phyloP scores from a whole-genome alignment of 2,888 invertebrate genomes.

The Pollenia griseotomentosa region DNA sequence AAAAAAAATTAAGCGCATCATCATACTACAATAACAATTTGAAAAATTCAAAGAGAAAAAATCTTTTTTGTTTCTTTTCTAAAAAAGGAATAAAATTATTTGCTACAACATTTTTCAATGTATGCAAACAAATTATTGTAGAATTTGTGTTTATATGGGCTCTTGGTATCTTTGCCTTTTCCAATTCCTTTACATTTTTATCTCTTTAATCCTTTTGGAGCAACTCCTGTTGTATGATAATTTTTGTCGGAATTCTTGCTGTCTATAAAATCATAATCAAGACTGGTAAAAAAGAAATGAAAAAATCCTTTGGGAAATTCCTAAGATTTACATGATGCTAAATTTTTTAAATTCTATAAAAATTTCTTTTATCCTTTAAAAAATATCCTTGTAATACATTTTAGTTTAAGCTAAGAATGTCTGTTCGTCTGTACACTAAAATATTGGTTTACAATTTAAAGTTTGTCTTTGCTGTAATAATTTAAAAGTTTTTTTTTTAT shows the following conservation, averaged over 20 bases:
- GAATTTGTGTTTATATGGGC: background rate
- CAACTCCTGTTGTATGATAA: conserved; percentile 21
- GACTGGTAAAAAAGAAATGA: background rate
- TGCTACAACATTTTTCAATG: conserved; percentile 32
- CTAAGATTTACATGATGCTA: conserved; percentile 45
- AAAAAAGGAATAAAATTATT: conserved; percentile 56
- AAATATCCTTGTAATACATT: background rate
- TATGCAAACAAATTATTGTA: conserved; percentile 15
- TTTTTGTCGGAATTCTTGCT: background rate
- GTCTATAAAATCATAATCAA: conserved; percentile 43
- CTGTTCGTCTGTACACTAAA: background rate
- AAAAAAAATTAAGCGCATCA: conserved; percentile 52
- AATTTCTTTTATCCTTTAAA: background rate
- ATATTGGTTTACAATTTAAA: background rate
- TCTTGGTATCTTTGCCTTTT: conserved; percentile 32
- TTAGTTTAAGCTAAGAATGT: background rate
- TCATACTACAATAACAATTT: conserved; percentile 54
- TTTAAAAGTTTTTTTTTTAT: background rate
- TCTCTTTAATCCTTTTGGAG: conserved; percentile 3
- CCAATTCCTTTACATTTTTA: conserved; percentile 38
- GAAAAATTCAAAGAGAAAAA: conserved; percentile 43
- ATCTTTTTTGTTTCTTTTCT: background rate
- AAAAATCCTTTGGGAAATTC: conserved; percentile 65
- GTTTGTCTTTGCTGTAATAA: background rate
- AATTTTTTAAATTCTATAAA: background rate